Evolutionary conservation across 2,888 invertebrate genomes (phyloP), one percentile per base, ranked within the genome.

Genomic region (Thymelicus acteon): DNA sequence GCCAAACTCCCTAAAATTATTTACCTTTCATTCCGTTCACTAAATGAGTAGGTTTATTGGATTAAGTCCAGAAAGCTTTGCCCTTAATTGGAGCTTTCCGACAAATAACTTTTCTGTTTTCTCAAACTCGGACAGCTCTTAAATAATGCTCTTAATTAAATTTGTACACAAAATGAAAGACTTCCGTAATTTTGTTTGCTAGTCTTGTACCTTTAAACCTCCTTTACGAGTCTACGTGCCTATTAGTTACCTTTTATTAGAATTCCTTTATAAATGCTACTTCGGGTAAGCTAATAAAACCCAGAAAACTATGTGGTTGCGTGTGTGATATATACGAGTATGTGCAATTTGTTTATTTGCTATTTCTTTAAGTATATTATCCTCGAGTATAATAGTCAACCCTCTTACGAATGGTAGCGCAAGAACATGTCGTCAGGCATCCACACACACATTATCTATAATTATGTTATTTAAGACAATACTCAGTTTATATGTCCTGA

Each of bases 21-120:
- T 92, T 92, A 92, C 91, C 89, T 91, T 91, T 88, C 88, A 88
- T 92, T 91, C 85, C 85, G 87, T 85, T 89, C 88, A 88, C 89
- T 91, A 91, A 93, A 91, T 90, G 91, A 91, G 92, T 91, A 91
- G 92, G 86, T 92, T 93, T 92, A 93, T 92, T 92, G 91, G 92
- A 93, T 93, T 92, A 92, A 89, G 90, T 90, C 88, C 90, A 92
- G 88, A 91, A 92, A 90, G 92, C 92, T 89, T 89, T 85, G 88
- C 89, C 90, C 91, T 89, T 93, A 93, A 92, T 93, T 93, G 91
- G 91, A 87, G 92, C 91, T 92, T 90, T 89, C 89, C 88, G 85
- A 87, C 88, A 90, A 92, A 93, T 93, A 91, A 91, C 90, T 92
- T 93, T 92, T 90, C 87, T 90, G 89, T 91, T 91, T 91, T 90